These are phyloP conservation scores for Cheilosia pagana DNA, from an alignment of 2,888 invertebrate genomes.

Conservation along the genomic window DNA sequence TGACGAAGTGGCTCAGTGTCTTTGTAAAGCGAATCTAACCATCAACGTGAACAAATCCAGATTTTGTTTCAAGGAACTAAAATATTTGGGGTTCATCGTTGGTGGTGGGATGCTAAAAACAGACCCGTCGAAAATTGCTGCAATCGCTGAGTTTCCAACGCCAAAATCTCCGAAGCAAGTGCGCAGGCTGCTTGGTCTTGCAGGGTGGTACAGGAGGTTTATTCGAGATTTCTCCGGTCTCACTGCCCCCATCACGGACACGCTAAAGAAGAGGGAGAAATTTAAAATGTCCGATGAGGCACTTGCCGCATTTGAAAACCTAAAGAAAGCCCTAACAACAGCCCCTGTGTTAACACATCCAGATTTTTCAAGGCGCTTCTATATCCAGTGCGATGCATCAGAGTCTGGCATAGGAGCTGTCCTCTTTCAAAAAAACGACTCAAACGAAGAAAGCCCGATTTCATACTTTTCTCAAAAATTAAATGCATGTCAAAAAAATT, in stretches of 20 bases:
- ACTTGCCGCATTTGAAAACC: conserved; percentile 30
- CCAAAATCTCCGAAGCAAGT: neutral
- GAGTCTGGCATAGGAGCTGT: neutral
- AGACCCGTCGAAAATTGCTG: conserved; percentile 2
- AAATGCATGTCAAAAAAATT: neutral
- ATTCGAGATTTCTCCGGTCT: neutral
- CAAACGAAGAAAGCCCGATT: neutral
- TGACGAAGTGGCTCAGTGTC: conserved; percentile 8
- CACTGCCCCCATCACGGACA: no score
- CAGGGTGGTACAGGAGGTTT: neutral
- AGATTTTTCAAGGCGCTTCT: conserved; percentile 33
- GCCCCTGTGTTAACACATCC: conserved; percentile 63
- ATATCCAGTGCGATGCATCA: conserved; percentile 66
- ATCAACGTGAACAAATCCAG: neutral
- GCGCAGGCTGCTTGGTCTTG: neutral
- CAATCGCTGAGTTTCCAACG: neutral
- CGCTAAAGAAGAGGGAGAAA: neutral
- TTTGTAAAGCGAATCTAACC: neutral
- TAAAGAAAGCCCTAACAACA: conserved; percentile 46
- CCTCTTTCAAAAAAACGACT: neutral
- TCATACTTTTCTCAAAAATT: neutral
- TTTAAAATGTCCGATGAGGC: conserved; percentile 56
- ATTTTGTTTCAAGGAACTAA: no score
- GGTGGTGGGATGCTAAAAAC: conserved; percentile 41
- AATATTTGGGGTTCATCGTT: no score